Evolutionary conservation across 2,888 invertebrate genomes (phyloP), one percentile per base, ranked within the genome.

Genomic region (Arrhopalites spinosus): DNA sequence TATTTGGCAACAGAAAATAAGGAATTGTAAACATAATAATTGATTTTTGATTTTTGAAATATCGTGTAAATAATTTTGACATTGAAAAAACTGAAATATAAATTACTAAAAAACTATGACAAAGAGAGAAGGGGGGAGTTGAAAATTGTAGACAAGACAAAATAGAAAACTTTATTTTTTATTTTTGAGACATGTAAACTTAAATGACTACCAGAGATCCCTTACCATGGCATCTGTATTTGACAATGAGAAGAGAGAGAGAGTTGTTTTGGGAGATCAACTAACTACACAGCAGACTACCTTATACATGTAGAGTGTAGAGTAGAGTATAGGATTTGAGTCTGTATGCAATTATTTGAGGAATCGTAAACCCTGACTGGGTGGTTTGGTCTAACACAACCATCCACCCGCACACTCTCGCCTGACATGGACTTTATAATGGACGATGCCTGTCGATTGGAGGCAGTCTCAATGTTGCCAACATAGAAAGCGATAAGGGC

Each of bases 401-500:
- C 11, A 7, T 11, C 36, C 11, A 36, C 36, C 36, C 36, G 36
- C 36, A 3, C 11, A 36, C 36, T 36, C 36, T 36, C n/a, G 36
- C 36, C 36, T 36, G 36, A 11, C 36, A 36, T 36, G 36, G 36
- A 36, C 36, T 36, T 36, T 36, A 36, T 36, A 36, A 36, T 36
- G 36, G 36, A 36, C 36, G 36, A 36, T 36, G 36, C 36, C 3
- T n/a, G n/a, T n/a, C n/a, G n/a, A n/a, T n/a, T 36, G 36, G 59
- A 27, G 30, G 64, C 43, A 64, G 63, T 50, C 71, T 15, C 71
- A 29, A 45, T 53, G 72, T 45, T 20, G 59, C 59, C 68, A 45
- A 36, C 36, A 36, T 36, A 11, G 36, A 36, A 36, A 36, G n/a
- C 45, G 74, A 68, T 74, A 74, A 74, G 75, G 59, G 45, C 71